These are phyloP conservation scores for Rhagophthalmus giganteus DNA, from an alignment of 2,888 invertebrate genomes.

Conservation along the genomic window DNA sequence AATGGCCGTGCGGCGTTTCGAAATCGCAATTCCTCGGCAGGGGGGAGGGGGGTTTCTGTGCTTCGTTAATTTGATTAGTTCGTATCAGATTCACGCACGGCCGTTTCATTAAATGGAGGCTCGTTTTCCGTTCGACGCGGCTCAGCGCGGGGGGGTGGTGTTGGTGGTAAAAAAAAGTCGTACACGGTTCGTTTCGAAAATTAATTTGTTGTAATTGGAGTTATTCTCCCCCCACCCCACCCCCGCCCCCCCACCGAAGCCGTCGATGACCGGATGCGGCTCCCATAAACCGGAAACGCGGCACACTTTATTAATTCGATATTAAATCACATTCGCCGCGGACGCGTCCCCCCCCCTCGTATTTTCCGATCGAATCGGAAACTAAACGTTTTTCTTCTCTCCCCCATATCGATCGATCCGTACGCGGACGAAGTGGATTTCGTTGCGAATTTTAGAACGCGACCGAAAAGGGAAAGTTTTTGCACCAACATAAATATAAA, in stretches of 20 bases:
- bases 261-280: slow-evolving; percentile 18
- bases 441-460: background rate
- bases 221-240: too few relatives aligned
- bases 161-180: too few relatives aligned
- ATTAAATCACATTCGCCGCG: slow-evolving; percentile 4
- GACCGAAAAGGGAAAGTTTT: slow-evolving; percentile 6
- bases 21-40: background rate
- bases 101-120: background rate
- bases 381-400: too few relatives aligned
- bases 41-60: too few relatives aligned
- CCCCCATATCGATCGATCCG: too few relatives aligned
- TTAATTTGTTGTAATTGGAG: too few relatives aligned
- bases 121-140: background rate
- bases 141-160: too few relatives aligned
- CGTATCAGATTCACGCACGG: background rate
- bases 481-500: too few relatives aligned
- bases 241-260: too few relatives aligned
- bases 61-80: slow-evolving; percentile 8
- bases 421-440: background rate
- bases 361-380: too few relatives aligned
- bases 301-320: slow-evolving; percentile 1
- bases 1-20: slow-evolving; percentile 1
- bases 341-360: too few relatives aligned
- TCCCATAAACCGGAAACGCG: slow-evolving; percentile 10
- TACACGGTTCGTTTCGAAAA: too few relatives aligned